A percentile compares a stretch with the other conserved stretches of the same genome.
Conservation (phyloP, 2,797 vertebrate genomes). For the Cyclura pinguis region DNA sequence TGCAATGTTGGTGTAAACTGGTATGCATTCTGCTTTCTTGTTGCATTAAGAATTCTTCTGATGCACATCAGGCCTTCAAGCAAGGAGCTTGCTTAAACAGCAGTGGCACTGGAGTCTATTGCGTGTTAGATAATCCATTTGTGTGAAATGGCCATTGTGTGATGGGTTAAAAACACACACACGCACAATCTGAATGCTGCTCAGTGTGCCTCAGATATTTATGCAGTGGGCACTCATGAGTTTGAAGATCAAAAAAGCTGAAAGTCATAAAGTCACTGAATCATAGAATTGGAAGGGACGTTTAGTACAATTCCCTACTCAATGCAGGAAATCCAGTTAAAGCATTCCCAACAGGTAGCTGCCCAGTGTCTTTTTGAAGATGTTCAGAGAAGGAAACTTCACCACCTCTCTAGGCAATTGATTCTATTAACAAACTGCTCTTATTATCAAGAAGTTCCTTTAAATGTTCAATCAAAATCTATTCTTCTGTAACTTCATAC, state of each 20-base stretch:
- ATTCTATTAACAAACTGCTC: too few relatives aligned
- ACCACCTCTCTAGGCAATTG: too few relatives aligned
- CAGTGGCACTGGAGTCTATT: background rate
- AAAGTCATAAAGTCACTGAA: too few relatives aligned
- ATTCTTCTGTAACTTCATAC: too few relatives aligned
- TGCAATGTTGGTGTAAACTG: background rate
- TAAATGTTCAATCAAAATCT: too few relatives aligned
- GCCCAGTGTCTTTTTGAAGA: too few relatives aligned
- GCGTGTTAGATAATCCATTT: background rate
- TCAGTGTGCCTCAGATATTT: background rate
- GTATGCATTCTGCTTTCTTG: background rate
- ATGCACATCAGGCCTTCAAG: background rate
- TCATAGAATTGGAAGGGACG: too few relatives aligned
- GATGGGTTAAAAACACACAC: background rate
- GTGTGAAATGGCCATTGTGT: background rate
- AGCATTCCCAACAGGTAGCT: too few relatives aligned
- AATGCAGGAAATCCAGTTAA: too few relatives aligned
- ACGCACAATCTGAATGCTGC: background rate
- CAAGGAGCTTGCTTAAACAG: background rate
- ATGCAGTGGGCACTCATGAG: background rate
- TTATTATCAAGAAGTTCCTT: too few relatives aligned
- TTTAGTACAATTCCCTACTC: too few relatives aligned
- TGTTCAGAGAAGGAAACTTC: too few relatives aligned
- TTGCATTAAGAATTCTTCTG: background rate
- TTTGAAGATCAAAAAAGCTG: background rate